Evolutionary conservation across 64 coral and sea anemone genomes (phyloP).

Genomic region (Montipora foliosa): DNA sequence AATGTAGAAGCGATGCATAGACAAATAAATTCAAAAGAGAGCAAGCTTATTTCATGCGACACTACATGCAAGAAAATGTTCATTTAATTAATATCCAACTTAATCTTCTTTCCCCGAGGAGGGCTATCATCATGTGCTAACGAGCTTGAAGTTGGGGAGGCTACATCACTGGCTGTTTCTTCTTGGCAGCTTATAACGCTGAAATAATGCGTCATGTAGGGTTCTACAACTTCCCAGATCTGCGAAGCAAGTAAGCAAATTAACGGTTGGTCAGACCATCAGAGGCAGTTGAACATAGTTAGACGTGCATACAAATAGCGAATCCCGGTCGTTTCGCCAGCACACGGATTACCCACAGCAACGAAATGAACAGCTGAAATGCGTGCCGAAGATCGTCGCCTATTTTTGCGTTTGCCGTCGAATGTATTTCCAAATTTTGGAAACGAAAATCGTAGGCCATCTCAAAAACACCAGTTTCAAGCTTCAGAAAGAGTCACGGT

Average conservation of each 20-base stretch:
- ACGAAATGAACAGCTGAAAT: too few species aligned
- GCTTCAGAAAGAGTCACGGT: too few species aligned
- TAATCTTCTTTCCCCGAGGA: conserved; percentile 3
- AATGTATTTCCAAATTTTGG: too few species aligned
- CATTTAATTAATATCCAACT: background rate
- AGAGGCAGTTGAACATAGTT: background rate
- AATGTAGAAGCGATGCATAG: too few species aligned
- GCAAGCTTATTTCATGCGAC: too few species aligned
- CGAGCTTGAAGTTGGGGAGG: background rate
- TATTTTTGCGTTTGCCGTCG: too few species aligned
- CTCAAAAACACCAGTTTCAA: too few species aligned
- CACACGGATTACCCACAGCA: too few species aligned
- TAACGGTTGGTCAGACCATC: background rate
- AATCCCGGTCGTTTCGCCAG: too few species aligned
- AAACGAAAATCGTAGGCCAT: too few species aligned
- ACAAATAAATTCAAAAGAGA: too few species aligned
- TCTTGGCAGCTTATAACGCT: background rate
- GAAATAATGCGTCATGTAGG: conserved; percentile 29
- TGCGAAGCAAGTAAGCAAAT: background rate
- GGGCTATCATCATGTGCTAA: background rate
- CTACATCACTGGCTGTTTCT: background rate
- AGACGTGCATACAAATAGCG: background rate
- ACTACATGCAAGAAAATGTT: background rate
- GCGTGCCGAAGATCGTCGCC: too few species aligned
- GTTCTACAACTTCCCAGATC: conserved; percentile 22